Evolutionary conservation across 2,113 vertebrate genomes (phyloP), one percentile per base, ranked within the genome.

Genomic region (Sinocyclocheilus grahami): DNA sequence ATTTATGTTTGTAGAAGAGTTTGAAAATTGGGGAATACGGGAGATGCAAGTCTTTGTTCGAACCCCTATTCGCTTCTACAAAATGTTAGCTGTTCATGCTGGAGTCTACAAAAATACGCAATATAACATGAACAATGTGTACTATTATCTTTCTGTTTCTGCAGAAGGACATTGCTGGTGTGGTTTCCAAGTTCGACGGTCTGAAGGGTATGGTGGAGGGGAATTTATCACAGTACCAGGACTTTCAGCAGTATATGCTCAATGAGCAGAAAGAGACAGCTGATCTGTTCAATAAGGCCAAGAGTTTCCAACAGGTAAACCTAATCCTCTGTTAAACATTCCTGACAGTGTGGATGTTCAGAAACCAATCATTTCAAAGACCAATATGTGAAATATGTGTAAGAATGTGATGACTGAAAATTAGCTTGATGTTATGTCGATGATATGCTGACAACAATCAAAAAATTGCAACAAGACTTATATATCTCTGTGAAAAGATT

Each of bases 301-400:
- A 84, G 27, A 48, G n/a, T 3, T 91, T 89, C 1, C 90, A 93
- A 42, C 55, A 93, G 94, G 95, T 95, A 91, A 37, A 60, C 4
- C 33, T 78, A 16, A 82, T 51, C 39, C 20, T 42, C 30, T 39
- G 30, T 24, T 63, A 24, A 24, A 24, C 5, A 7, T 60, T 37
- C 2, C 51, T 22, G 27, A 58, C 12, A 33, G 14, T 18, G 30
- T 20, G 18, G 6, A 71, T 42, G 11, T 39, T 74, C 71, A 75
- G 42, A 42, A 48, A 48, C 22, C 18, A 10, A 18, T 74, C 5
- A 67, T 27, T 67, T 5, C 63, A 30, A 27, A 27, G 33, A 42
- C 42, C 13, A 33, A 18, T 3, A 33, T 33, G 9, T 39, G 39
- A 39, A 39, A 39, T 39, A 39, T 39, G 39, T 42, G 42, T 42